Evolutionary conservation across 1,140 invertebrate genomes (phyloP), one percentile per base, ranked within the genome.

Genomic region (Reticulitermes speratus): DNA sequence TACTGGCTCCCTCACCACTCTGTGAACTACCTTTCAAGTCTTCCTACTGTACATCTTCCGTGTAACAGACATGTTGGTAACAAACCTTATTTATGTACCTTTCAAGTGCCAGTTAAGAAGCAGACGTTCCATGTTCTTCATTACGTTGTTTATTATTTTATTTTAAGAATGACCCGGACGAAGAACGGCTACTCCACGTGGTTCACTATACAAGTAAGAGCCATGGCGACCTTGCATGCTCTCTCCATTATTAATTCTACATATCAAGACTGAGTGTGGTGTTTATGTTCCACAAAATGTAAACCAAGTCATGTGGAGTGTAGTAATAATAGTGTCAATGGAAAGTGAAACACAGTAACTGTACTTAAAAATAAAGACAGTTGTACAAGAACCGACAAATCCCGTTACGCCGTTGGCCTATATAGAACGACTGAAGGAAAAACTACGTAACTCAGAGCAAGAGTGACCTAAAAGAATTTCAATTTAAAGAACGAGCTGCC

Each of bases 271-370:
- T 65, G 8, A 23, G 8, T 25, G 25, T 30, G 25, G 65, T 75
- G n/a, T 75, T 75, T 75, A 75, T 75, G n/a, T 75, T 75, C 25
- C 14, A 3, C n/a, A 1, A 75, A 75, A n/a, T 75, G 7, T 23
- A 65, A 75, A 30, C 65, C 65, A 75, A 75, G 65, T 75, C 7
- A 75, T 16, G 65, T 75, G 65, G 11, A n/a, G 9, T 30, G n/a
- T 16, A 30, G n/a, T 9, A 75, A 75, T 75, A 75, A 75, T 75
- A 75, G 65, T 75, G 65, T 75, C 65, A 75, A 75, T 75, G 65
- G 65, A 75, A 75, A 75, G 65, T 75, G 65, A 75, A 75, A 75
- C 65, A 75, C 65, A 30, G 25, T 75, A 75, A 75, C 65, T 75
- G 65, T 75, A 75, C 65, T 75, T 30, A 75, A 23, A 75, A 75